These are phyloP conservation scores for Stenurella melanura DNA, from an alignment of 2,888 invertebrate species.

Conservation along the genomic window DNA sequence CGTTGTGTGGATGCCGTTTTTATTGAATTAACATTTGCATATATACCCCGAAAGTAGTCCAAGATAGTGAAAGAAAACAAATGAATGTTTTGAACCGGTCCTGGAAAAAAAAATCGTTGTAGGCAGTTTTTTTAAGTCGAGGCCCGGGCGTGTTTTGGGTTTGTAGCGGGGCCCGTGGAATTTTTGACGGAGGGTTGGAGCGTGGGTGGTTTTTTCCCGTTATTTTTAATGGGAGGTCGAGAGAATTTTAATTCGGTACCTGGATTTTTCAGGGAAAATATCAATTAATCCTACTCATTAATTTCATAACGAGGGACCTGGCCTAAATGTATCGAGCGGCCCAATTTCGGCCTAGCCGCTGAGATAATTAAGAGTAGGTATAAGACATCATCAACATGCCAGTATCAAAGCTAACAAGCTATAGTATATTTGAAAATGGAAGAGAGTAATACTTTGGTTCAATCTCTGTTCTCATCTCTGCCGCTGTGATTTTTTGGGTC, in stretches of 20 bases:
- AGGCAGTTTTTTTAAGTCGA: slow-evolving; percentile 9
- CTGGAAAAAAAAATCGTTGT: slow-evolving; percentile 18
- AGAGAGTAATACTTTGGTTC: too few relatives aligned
- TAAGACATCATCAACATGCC: too few relatives aligned
- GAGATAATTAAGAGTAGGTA: too few relatives aligned
- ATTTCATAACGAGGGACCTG: not conserved
- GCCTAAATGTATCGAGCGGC: too few relatives aligned
- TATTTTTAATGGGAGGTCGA: not conserved
- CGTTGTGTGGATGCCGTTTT: slow-evolving; percentile 30
- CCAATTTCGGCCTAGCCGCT: too few relatives aligned
- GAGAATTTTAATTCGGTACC: not conserved
- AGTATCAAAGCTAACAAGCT: too few relatives aligned
- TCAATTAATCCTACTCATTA: not conserved
- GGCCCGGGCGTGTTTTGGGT: not conserved
- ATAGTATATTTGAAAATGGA: too few relatives aligned
- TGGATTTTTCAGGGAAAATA: not conserved
- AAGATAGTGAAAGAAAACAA: slow-evolving; percentile 29
- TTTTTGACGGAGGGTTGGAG: not conserved
- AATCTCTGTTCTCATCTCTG: too few relatives aligned
- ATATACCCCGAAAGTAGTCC: slow-evolving; percentile 31
- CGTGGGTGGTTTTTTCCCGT: not conserved
- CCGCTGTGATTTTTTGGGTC: too few relatives aligned
- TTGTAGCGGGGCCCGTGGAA: not conserved
- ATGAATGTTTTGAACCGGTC: slow-evolving; percentile 26
- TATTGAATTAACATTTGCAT: slow-evolving; percentile 39